Evolutionary conservation across 2,797 vertebrate species (phyloP), one percentile per base, ranked within the genome.

Genomic region (Xenops minutus): DNA sequence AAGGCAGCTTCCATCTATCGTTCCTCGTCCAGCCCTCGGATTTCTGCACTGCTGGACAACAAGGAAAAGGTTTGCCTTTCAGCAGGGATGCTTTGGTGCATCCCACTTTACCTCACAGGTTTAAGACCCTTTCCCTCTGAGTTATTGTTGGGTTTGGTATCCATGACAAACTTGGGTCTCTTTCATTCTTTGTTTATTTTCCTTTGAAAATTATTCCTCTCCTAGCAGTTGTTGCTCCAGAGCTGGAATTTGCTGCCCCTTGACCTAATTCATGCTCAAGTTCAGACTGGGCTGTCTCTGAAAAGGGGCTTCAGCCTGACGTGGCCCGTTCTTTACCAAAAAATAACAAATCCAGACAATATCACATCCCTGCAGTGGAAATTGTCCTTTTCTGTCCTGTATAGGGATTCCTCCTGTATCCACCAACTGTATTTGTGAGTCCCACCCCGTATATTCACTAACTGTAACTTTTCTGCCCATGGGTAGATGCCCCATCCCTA

Each of bases 21-120:
- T 6, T 98, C 98, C 7, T 98, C 98, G 0, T 98, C 98, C 9
- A 98, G 98, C 43, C 98, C 98, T 68, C 97, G 98, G 32, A 97
- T 98, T 88, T 98, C 98, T 36, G 93, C 97, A 0, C 78, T 98
- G 5, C 32, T 97, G 58, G 98, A 98, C 94, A 97, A 77, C 93
- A 98, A 95, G 71, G 98, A 98, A 10, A 98, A 98, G 98, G 98
- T 98, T 37, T 85, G 56, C 10, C 56, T 59, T 88, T 26, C n/a
- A 43, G 36, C 62, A 37, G 11, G 44, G 34, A 1, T 34, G 26
- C n/a, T 63, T 9, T 26, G 20, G 36, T 32, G 23, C 9, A 9
- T 59, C 66, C 16, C 29, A 7, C 22, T 64, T 79, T 3, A 24
- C 37, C 61, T 46, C 20, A 8, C 27, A 10, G 66, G 7, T 55